Percentiles rank a stretch among this genome's conserved stretches.
Conservation (phyloP, 1,140 invertebrate species). For the Thereuonema tuberculata region DNA sequence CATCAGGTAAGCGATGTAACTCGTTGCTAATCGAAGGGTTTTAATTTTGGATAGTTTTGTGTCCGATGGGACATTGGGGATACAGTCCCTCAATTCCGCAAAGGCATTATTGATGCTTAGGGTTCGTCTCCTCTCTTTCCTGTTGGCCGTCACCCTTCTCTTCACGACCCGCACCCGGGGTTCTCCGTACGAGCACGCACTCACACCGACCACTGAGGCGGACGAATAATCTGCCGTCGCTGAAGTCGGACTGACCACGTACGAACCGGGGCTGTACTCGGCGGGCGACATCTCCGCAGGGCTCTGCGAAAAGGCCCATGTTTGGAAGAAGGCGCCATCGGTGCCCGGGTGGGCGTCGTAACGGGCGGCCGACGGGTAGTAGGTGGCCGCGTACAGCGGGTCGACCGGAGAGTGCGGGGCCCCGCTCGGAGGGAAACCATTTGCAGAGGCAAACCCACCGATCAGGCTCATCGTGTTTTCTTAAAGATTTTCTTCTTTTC, state of each 20-base stretch:
- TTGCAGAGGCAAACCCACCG: neutral
- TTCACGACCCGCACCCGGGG: constrained; percentile 2
- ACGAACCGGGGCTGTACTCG: neutral
- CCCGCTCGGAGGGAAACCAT: too few relatives aligned
- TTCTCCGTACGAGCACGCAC: neutral
- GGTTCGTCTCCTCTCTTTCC: constrained; percentile 77
- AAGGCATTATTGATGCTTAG: constrained; percentile 93
- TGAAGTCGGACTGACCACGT: neutral
- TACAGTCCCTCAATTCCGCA: constrained; percentile 75
- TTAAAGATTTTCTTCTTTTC: too few relatives aligned
- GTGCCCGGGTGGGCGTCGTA: neutral
- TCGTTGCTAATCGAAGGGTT: constrained; percentile 37
- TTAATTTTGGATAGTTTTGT: constrained; percentile 64
- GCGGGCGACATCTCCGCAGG: neutral
- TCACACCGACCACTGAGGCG: neutral
- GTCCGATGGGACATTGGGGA: constrained; percentile 88
- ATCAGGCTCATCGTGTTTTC: neutral
- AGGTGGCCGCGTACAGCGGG: neutral
- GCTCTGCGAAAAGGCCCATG: neutral
- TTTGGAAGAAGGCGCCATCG: neutral
- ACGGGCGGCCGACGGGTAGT: neutral
- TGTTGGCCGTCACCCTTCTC: constrained; percentile 48
- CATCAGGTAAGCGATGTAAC: constrained; percentile 39
- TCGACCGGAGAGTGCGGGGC: neutral
- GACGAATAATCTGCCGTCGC: neutral